Evolutionary conservation across 1,140 invertebrate genomes (phyloP).

Genomic region (Tetraneura akinire): DNA sequence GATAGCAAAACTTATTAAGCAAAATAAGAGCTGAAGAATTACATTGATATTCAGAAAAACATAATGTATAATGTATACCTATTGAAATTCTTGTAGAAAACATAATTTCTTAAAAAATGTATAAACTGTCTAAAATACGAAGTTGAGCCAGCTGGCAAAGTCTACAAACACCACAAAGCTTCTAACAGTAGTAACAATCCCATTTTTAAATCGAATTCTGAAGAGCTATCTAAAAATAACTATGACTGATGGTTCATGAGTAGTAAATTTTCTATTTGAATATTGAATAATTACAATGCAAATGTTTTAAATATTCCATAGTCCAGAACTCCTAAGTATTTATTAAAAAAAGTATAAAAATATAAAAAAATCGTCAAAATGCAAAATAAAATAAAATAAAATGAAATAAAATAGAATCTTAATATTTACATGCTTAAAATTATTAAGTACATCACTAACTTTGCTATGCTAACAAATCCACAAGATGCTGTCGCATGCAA

Average conservation of each 20-base stretch:
- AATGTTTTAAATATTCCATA: background rate
- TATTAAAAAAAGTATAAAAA: too few relatives aligned
- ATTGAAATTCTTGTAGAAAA: conserved; percentile 15
- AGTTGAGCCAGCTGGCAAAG: conserved; percentile 34
- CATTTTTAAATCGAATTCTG: conserved; percentile 47
- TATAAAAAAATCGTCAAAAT: too few relatives aligned
- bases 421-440: background rate
- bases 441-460: conserved; percentile 65
- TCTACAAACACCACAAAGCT: conserved; percentile 35
- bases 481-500: conserved; percentile 98
- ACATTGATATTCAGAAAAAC: background rate
- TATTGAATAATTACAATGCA: conserved; percentile 49
- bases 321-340: background rate
- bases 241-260: conserved; percentile 38
- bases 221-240: conserved; percentile 49
- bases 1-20: background rate
- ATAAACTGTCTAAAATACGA: conserved; percentile 14
- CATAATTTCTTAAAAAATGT: conserved; percentile 25
- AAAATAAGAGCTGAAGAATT: background rate
- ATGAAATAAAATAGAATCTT: background rate
- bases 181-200: conserved; percentile 31
- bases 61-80: background rate
- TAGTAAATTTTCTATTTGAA: conserved; percentile 41
- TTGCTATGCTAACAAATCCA: conserved; percentile 82
- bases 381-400: background rate